Base-by-base conservation (phyloP, 2,888 invertebrate genomes). In the Caenorhabditis doughertyi region DNA sequence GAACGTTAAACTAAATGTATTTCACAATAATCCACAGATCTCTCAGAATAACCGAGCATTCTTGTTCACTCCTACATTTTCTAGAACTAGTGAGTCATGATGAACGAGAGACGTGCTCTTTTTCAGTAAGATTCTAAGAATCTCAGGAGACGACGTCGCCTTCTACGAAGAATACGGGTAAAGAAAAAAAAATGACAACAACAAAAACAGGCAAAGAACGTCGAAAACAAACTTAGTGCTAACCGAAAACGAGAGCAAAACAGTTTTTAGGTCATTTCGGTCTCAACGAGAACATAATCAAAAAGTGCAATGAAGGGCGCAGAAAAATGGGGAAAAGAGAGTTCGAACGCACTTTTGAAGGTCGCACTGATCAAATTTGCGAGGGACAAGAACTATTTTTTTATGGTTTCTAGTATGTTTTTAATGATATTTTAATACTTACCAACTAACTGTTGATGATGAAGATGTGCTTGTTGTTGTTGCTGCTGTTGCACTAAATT, bases 401-500 rank as follows among this genome's bases (percentile, higher is more conserved):
- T 27, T 53, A 23, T 55, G 68, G 42, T 55, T 55, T 65, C 3
- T 65, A 21, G 42, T 25, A 29, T 29, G 44, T 42, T 39, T 18
- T 29, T 18, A 27, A 23, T 60, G 8, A 60, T 39, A 21, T 8
- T 51, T 60, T 44, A 55, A 55, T n/a, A 51, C 76, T 68, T 42
- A 76, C 76, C 76, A 58, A 76, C 60, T 60, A 76, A 21, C 16
- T 35, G 65, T 29, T 58, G 67, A 49, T 76, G 68, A 56, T 58
- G 76, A 56, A 56, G 64, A 44, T 64, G 73, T 16, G 55, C 55
- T 25, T 53, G 73, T 32, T 55, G 70, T 7, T 62, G 70, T n/a
- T 70, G 70, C 3, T 79, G 79, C 7, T 70, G 70, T 21, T 79
- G 79, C 32, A 79, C 79, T 27, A 79, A 55, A 53, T 71, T 79